Evolutionary conservation across 2,113 vertebrate species (phyloP).

Genomic region (Pampusana beccarii): DNA sequence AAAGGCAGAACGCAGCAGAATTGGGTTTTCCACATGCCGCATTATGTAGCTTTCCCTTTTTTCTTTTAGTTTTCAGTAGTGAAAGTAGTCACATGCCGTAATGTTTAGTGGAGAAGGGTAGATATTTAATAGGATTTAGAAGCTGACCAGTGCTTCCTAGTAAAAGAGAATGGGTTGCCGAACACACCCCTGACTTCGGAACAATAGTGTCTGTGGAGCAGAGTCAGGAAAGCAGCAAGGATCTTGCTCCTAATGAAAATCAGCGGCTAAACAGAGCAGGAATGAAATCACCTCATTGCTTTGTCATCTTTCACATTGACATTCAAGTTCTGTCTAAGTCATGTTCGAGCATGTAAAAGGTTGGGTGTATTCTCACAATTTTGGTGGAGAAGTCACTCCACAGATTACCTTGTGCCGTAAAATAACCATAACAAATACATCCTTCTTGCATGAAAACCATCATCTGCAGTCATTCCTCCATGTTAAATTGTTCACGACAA

Average conservation of each 20-base stretch:
- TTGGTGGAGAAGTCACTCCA: background rate
- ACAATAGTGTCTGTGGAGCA: background rate
- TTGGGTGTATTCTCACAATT: background rate
- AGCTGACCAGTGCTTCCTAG: background rate
- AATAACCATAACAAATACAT: background rate
- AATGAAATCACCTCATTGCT: background rate
- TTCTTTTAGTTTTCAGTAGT: background rate
- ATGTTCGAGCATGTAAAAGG: background rate
- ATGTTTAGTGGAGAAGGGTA: background rate
- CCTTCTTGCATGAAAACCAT: background rate
- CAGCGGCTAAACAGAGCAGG: background rate
- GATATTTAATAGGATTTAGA: conserved; percentile 29
- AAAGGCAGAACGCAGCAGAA: conserved; percentile 48
- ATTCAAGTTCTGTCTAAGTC: background rate
- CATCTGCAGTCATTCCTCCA: background rate
- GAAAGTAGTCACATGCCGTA: conserved; percentile 31
- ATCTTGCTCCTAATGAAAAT: background rate
- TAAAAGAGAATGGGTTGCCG: background rate
- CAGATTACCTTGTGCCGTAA: background rate
- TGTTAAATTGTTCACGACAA: background rate
- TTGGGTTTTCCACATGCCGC: background rate
- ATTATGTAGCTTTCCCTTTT: conserved; percentile 39
- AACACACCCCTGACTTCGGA: background rate
- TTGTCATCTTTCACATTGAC: background rate
- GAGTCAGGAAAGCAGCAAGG: background rate